Base-by-base conservation (phyloP, 2,113 vertebrate genomes). In the Lasiurus borealis region DNA sequence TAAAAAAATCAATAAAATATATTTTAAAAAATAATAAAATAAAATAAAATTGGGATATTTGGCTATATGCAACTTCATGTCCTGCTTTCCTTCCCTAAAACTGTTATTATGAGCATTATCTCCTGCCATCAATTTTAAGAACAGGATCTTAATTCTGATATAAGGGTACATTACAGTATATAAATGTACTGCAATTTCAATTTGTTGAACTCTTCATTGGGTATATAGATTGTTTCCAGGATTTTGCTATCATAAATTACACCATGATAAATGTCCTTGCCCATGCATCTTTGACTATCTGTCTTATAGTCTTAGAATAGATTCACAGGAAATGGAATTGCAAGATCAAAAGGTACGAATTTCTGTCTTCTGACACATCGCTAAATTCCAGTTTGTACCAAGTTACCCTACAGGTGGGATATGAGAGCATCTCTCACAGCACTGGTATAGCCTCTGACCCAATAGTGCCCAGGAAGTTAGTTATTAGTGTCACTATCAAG, bases 301-400 rank as follows among this genome's bases (percentile, higher is more conserved):
- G 8, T 78, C 48, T 78, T 88, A 72, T 84, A 80, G 75, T 59
- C 57, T 96, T 82, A 91, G 54, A 85, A 29, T 23, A 57, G 64
- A 88, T 66, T 83, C 7, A 1, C 10, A 25, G 78, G 44, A 11
- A 13, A 16, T 76, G 25, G 54, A 95, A 86, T 14, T 40, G 18
- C 89, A 62, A 83, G 29, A 71, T 69, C 66, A 72, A 84, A 91
- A 94, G 82, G 40, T 21, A 36, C n/a, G 52, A 59, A 18, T 90
- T 71, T 85, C 59, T 76, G 85, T 64, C 19, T 64, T 57, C 71
- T 50, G 80, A 86, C 80, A 59, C 64, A 54, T 59, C 66, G 36
- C 75, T 68, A 62, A 88, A 59, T 59, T 88, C 48, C 27, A 15
- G n/a, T 85, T 78, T 90, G 52, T 14, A 44, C 66, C 66, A 62